Evolutionary conservation across 1,140 invertebrate genomes (phyloP).

Genomic region (Drosophila mayri): DNA sequence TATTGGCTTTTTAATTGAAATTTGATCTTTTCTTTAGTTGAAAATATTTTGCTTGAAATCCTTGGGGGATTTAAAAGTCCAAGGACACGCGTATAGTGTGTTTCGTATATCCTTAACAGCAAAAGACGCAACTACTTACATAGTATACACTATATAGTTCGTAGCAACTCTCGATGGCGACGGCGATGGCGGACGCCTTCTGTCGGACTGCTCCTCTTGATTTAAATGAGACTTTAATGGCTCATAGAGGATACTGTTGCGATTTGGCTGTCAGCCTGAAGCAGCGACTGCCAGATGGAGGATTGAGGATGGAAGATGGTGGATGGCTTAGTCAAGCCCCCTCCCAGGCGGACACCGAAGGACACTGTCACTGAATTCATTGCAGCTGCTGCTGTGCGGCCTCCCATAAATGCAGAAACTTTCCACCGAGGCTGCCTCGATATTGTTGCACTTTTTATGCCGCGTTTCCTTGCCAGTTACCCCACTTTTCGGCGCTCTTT

Average conservation of each 20-base stretch:
- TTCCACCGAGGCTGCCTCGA: conserved; percentile 33
- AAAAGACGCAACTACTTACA: not conserved
- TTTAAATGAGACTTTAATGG: conserved; percentile 45
- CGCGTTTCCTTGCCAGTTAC: not conserved
- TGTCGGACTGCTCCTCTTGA: conserved; percentile 28
- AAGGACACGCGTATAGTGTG: not conserved
- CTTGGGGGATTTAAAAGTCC: not conserved
- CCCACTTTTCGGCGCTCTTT: conserved; percentile 4
- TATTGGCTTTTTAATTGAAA: too few relatives aligned
- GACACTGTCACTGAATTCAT: conserved; percentile 38
- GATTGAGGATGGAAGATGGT: not conserved
- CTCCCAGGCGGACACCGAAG: not conserved
- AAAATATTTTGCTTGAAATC: not conserved
- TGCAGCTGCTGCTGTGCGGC: conserved; percentile 33
- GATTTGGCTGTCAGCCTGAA: conserved; percentile 8
- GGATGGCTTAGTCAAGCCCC: not conserved
- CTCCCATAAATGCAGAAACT: conserved; percentile 50
- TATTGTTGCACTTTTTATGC: conserved; percentile 52
- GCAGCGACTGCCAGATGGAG: not conserved
- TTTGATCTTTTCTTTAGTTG: not conserved
- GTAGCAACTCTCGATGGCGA: conserved; percentile 13
- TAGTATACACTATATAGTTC: not conserved
- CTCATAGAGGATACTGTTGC: conserved; percentile 16
- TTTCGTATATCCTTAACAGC: conserved; percentile 3
- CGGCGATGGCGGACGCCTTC: not conserved